Percentiles rank a stretch among this genome's conserved stretches.
Conservation (phyloP, 1,140 invertebrate genomes). For the Diachasmimorpha longicaudata region DNA sequence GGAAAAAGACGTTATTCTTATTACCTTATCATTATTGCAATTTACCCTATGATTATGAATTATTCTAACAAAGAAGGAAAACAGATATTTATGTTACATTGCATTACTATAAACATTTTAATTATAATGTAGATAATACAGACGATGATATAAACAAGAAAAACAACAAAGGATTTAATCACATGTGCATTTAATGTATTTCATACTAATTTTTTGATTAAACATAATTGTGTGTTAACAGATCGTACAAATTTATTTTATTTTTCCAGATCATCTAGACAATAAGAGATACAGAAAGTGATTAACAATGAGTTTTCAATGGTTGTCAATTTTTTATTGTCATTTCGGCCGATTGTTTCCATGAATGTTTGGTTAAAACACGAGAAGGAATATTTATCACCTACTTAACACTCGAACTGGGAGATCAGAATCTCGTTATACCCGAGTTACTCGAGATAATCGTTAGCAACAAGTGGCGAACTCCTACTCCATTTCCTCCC, state of each 20-base stretch:
- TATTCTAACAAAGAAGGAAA: constrained; percentile 34
- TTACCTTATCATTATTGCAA: constrained; percentile 46
- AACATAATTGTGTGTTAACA: constrained; percentile 62
- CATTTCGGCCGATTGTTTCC: not conserved
- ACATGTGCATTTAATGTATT: constrained; percentile 65
- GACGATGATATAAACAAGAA: constrained; percentile 40
- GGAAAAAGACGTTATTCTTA: constrained; percentile 43
- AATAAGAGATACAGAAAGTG: not conserved
- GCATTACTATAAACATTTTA: constrained; percentile 50
- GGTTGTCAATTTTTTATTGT: not conserved
- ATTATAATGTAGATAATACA: constrained; percentile 57
- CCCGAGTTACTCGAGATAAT: constrained; percentile 16
- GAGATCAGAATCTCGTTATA: not conserved
- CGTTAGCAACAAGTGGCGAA: constrained; percentile 25
- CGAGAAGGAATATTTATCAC: not conserved
- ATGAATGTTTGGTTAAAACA: not conserved
- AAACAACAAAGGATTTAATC: constrained; percentile 55
- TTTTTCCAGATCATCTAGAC: constrained; percentile 33
- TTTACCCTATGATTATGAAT: constrained; percentile 48
- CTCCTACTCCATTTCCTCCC: not conserved
- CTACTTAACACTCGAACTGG: not conserved
- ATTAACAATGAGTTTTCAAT: not conserved
- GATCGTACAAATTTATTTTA: constrained; percentile 32
- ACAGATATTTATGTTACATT: constrained; percentile 44
- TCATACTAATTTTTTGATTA: constrained; percentile 65